Percentiles rank a stretch among this genome's conserved stretches.
phyloP scores from a whole-genome alignment of 2,113 vertebrate genomes.

The Epinephelus fuscoguttatus region DNA sequence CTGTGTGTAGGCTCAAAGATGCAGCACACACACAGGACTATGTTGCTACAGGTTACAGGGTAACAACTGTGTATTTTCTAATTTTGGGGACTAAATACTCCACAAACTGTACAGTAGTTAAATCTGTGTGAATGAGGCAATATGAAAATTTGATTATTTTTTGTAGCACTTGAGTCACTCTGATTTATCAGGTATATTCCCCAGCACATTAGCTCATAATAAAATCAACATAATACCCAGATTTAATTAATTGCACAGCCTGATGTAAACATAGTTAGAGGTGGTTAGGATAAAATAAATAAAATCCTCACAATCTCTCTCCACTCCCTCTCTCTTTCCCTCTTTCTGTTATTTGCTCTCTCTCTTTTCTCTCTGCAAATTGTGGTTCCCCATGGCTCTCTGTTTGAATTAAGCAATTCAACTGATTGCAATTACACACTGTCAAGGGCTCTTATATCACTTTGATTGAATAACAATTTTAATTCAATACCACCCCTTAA shows the following conservation, averaged over 20 bases:
- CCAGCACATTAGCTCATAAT: constrained; percentile 22
- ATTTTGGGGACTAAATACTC: background rate
- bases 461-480: constrained; percentile 69
- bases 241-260: constrained; percentile 53
- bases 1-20: too few species aligned
- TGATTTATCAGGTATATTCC: background rate
- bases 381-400: constrained; percentile 62
- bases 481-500: constrained; percentile 56
- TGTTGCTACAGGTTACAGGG: too few species aligned
- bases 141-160: too few species aligned
- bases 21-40: background rate
- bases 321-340: background rate
- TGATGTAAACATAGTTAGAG: constrained; percentile 68
- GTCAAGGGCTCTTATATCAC: constrained; percentile 72
- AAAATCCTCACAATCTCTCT: constrained; percentile 8
- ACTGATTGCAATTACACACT: constrained; percentile 79
- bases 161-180: background rate
- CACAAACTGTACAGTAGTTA: background rate
- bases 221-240: constrained; percentile 35
- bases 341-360: constrained; percentile 6
- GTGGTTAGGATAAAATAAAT: constrained; percentile 62
- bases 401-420: constrained; percentile 72
- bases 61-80: too few species aligned
- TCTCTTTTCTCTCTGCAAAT: constrained; percentile 29
- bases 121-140: too few species aligned